A percentile compares a stretch with the other conserved stretches of the same genome.
phyloP scores from a whole-genome alignment of 2,888 invertebrate species.

The Caenorhabditis panamensis region DNA sequence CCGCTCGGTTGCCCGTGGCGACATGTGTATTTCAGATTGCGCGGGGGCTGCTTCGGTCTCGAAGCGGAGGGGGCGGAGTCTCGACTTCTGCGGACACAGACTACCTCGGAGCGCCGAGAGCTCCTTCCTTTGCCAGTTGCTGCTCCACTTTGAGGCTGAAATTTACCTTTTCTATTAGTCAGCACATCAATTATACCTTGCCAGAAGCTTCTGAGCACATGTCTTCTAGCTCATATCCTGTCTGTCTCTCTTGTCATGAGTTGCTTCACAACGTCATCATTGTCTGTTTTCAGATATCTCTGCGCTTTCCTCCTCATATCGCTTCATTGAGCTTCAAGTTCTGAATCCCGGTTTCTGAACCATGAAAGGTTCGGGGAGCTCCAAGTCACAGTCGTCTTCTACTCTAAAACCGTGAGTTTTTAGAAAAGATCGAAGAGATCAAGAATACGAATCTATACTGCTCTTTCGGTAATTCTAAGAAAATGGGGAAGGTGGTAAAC shows the following conservation, averaged over 20 bases:
- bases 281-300: neutral
- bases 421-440: neutral
- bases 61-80: neutral
- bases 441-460: neutral
- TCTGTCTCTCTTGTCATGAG: neutral
- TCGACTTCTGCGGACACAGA: neutral
- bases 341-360: too few species aligned
- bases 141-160: too few species aligned
- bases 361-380: constrained; percentile 2
- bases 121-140: neutral
- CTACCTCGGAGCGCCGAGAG: neutral
- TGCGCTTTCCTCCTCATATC: neutral
- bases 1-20: constrained; percentile 15
- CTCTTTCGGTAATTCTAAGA: neutral
- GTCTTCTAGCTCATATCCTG: too few species aligned
- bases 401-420: constrained; percentile 30
- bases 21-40: constrained; percentile 13
- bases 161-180: too few species aligned
- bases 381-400: constrained; percentile 2
- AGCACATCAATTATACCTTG: too few species aligned
- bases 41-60: neutral
- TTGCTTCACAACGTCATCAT: neutral
- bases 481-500: neutral
- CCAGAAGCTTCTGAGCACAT: too few species aligned
- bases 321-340: neutral